Evolutionary conservation across 2,797 vertebrate species (phyloP).

Genomic region (Masticophis lateralis): DNA sequence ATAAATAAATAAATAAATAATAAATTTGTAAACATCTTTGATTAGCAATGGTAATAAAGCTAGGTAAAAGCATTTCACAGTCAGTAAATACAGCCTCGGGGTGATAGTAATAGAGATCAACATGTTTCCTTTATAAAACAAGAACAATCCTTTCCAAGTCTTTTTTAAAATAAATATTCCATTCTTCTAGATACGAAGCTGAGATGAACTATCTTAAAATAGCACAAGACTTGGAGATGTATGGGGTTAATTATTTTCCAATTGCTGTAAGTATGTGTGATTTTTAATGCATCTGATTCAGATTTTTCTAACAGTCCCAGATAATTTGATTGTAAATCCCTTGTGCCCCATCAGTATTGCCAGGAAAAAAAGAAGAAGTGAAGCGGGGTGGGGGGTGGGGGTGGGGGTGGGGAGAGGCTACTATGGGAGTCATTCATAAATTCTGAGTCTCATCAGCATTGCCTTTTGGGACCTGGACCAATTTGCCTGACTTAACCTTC

Average conservation of each 20-base stretch:
- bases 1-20: too few species aligned
- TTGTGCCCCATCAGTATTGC: background rate
- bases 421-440: background rate
- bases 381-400: too few species aligned
- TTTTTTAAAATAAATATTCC: background rate
- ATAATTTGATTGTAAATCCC: background rate
- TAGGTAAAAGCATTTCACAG: too few species aligned
- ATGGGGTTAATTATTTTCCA: conserved; percentile 90
- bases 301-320: background rate
- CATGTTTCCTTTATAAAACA: background rate
- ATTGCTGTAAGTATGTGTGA: conserved; percentile 79
- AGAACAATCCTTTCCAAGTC: conserved; percentile 2
- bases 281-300: background rate
- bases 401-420: background rate
- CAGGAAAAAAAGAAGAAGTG: background rate
- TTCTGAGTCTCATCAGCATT: background rate
- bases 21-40: background rate
- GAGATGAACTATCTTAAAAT: conserved; percentile 95
- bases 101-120: background rate
- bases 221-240: conserved; percentile 92
- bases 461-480: background rate
- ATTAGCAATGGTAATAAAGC: background rate
- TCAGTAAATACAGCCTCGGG: background rate
- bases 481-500: background rate
- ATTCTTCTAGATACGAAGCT: conserved; percentile 81